Base-by-base conservation (phyloP, 2,888 invertebrate genomes). In the Sepiola atlantica region DNA sequence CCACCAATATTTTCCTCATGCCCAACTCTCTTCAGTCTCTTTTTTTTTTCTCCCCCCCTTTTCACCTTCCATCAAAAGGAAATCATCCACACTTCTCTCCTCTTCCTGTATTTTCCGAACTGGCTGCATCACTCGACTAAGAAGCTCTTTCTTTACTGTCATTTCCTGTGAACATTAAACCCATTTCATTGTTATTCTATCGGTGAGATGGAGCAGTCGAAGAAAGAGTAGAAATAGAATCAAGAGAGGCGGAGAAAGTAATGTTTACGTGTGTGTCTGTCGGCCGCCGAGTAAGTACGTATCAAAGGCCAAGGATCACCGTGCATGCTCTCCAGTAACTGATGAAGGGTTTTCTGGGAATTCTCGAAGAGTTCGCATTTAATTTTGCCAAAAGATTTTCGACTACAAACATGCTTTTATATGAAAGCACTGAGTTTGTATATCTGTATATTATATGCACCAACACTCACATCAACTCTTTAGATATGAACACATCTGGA, bases 31-130 rank as follows among this genome's bases (percentile, higher is more conserved):
- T 77, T n/a, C 77, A 77, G 77, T 12, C 28, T n/a, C 28, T n/a
- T 77, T 77, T 77, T 77, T 77, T 61, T 61, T 16, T n/a, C 28
- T 77, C 28, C 16, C 77, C 28, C 16, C 77, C 77, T 77, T 77
- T 77, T n/a, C 77, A 77, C n/a, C 77, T 77, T 77, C 77, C 28
- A 77, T 77, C 77, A 77, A 77, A 45, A 77, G 77, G 77, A 77
- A 77, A 77, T 77, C 77, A 77, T 77, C n/a, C 77, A 77, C 77
- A 77, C 77, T 77, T 77, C 77, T 77, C n/a, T 77, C n/a, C 77
- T n/a, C 77, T 77, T 77, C 77, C 77, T 77, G 77, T 77, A 77
- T 77, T 77, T 77, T n/a, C 77, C n/a, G 77, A 77, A 28, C 77
- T 77, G 77, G 77, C 77, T n/a, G n/a, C 77, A 28, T 77, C 28